A percentile compares a stretch with the other conserved stretches of the same genome.
phyloP scores from a whole-genome alignment of 2,113 vertebrate genomes.

The Pardalotus punctatus region DNA sequence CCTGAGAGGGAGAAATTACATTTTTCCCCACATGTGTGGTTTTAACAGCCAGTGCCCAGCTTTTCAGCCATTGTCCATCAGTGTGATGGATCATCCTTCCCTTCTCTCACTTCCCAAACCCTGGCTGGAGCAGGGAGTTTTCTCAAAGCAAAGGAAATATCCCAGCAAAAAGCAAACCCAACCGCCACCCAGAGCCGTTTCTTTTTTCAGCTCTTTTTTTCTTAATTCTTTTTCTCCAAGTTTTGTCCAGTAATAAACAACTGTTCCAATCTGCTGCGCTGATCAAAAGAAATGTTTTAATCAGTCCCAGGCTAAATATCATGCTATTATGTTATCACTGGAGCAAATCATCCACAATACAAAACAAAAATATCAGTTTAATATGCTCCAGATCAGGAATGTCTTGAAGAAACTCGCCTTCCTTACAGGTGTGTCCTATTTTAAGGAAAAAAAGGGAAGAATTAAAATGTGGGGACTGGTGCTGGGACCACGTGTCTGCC shows the following conservation, averaged over 20 bases:
- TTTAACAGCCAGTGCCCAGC: background rate
- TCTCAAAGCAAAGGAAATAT: background rate
- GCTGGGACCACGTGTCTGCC: background rate
- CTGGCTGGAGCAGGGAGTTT: background rate
- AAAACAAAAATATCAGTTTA: slow-evolving; percentile 60
- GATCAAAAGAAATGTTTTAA: slow-evolving; percentile 68
- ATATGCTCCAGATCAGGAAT: slow-evolving; percentile 53
- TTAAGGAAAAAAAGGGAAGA: slow-evolving; percentile 18
- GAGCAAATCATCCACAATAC: slow-evolving; percentile 62
- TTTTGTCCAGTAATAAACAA: slow-evolving; percentile 62
- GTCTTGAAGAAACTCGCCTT: slow-evolving; percentile 29
- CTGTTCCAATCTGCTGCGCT: slow-evolving; percentile 37
- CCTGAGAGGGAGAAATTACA: background rate
- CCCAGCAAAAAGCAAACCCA: background rate
- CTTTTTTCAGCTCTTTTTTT: background rate
- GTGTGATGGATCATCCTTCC: background rate
- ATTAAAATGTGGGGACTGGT: background rate
- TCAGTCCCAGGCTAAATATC: slow-evolving; percentile 64
- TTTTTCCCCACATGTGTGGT: background rate
- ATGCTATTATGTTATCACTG: slow-evolving; percentile 59
- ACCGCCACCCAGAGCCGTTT: background rate
- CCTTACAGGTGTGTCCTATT: slow-evolving; percentile 62
- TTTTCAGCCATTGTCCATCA: slow-evolving; percentile 31
- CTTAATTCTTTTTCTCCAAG: background rate
- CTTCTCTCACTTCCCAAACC: background rate